Evolutionary conservation across 1,140 invertebrate genomes (phyloP).

Genomic region (Asobara japonica): DNA sequence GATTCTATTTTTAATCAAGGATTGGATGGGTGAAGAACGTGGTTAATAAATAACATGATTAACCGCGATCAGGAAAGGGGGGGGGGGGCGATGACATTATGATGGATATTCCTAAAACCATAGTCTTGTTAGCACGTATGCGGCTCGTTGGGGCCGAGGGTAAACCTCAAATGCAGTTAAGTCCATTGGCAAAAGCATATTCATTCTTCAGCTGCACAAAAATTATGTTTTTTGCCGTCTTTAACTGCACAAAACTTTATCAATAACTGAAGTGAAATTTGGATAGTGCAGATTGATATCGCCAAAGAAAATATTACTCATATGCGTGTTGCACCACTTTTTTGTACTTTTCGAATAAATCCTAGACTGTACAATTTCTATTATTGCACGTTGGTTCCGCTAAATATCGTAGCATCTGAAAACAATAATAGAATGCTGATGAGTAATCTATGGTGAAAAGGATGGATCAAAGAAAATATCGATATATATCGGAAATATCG

Average conservation of each 20-base stretch:
- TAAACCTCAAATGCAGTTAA: constrained; percentile 7
- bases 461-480: no score
- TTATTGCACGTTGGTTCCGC: no score
- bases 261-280: background rate
- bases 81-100: constrained; percentile 40
- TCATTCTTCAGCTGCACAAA: no score
- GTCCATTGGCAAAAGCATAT: background rate
- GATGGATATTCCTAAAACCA: constrained; percentile 59
- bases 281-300: background rate
- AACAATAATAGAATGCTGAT: no score
- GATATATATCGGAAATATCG: no score
- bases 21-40: background rate
- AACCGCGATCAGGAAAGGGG: constrained; percentile 30
- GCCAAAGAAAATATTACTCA: background rate
- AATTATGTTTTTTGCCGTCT: no score
- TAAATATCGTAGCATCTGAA: no score
- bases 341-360: no score
- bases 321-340: background rate
- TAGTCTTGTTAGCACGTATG: constrained; percentile 47
- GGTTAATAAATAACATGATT: constrained; percentile 45
- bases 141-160: background rate
- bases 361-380: no score
- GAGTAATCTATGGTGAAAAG: no score
- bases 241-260: no score
- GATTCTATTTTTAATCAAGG: constrained; percentile 1